phyloP scores from a whole-genome alignment of 2,888 invertebrate genomes.

The Polydrusus cervinus region DNA sequence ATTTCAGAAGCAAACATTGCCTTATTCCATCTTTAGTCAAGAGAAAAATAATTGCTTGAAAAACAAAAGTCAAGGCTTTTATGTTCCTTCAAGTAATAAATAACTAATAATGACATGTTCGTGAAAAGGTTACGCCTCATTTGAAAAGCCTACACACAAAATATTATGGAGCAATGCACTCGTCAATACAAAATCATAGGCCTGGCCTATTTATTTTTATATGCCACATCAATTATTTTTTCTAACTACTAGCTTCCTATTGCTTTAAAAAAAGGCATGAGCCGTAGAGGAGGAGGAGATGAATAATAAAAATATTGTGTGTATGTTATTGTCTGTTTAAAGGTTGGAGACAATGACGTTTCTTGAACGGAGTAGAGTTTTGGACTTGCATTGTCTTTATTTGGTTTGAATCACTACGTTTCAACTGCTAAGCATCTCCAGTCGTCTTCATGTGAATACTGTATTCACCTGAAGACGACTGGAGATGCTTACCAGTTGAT shows the following conservation, averaged over 20 bases:
- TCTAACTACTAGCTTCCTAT: slow-evolving; percentile 11
- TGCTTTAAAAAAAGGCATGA: background rate
- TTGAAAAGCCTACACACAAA: slow-evolving; percentile 30
- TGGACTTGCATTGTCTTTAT: no score
- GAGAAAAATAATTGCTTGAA: slow-evolving; percentile 13
- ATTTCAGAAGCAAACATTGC: slow-evolving; percentile 8
- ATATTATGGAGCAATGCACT: slow-evolving; percentile 26
- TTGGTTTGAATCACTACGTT: no score
- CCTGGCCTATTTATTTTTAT: slow-evolving; percentile 16
- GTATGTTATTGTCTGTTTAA: no score
- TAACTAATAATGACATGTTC: slow-evolving; percentile 22
- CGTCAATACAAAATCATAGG: background rate
- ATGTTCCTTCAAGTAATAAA: slow-evolving; percentile 23
- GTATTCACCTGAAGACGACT: no score
- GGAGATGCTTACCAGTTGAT: no score
- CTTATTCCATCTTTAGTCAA: slow-evolving; percentile 7
- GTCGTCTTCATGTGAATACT: no score
- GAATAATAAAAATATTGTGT: no score
- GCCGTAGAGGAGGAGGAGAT: background rate
- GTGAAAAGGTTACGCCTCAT: slow-evolving; percentile 30
- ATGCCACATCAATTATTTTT: slow-evolving; percentile 1
- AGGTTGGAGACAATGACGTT: no score
- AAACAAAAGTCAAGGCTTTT: slow-evolving; percentile 23
- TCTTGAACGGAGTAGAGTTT: no score
- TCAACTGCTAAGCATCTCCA: no score